Evolutionary conservation across 2,797 vertebrate species (phyloP).

Genomic region (Pseudochromis fuscus): DNA sequence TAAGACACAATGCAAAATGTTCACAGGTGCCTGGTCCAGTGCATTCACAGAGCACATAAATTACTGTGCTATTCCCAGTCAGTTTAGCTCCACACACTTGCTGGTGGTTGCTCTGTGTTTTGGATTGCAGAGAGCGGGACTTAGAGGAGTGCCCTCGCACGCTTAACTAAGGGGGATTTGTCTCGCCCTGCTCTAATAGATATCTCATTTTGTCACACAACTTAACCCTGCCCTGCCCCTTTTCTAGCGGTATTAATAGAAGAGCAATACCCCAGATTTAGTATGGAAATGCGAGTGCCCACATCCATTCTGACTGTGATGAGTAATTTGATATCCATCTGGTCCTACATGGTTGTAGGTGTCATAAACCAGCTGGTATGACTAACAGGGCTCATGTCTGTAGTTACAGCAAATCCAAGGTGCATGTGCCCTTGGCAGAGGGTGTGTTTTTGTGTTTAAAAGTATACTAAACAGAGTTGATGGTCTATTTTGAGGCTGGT

Average conservation of each 20-base stretch:
- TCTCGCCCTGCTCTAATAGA: conserved; percentile 61
- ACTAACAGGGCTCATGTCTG: conserved; percentile 47
- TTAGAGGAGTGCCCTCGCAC: conserved; percentile 29
- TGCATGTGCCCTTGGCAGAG: conserved; percentile 21
- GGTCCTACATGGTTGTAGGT: conserved; percentile 25
- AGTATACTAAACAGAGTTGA: not conserved
- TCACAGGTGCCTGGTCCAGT: not conserved
- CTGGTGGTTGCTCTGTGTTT: conserved; percentile 20
- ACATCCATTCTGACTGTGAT: conserved; percentile 47
- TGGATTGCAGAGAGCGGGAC: conserved; percentile 15
- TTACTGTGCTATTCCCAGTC: conserved; percentile 7
- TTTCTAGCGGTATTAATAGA: conserved; percentile 73
- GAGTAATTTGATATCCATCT: conserved; percentile 63
- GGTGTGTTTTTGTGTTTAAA: not conserved
- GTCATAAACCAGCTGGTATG: conserved; percentile 43
- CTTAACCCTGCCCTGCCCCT: conserved; percentile 47
- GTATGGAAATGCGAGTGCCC: conserved; percentile 61
- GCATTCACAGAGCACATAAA: not conserved
- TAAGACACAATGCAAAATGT: conserved; percentile 1
- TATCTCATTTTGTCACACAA: conserved; percentile 66
- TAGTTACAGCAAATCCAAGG: conserved; percentile 35
- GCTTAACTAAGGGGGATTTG: conserved; percentile 42
- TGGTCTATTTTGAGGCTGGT: conserved; percentile 19
- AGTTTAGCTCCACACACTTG: conserved; percentile 3
- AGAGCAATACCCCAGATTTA: conserved; percentile 62